Base-by-base conservation (phyloP, 2,888 invertebrate genomes). In the Noctua fimbriata region DNA sequence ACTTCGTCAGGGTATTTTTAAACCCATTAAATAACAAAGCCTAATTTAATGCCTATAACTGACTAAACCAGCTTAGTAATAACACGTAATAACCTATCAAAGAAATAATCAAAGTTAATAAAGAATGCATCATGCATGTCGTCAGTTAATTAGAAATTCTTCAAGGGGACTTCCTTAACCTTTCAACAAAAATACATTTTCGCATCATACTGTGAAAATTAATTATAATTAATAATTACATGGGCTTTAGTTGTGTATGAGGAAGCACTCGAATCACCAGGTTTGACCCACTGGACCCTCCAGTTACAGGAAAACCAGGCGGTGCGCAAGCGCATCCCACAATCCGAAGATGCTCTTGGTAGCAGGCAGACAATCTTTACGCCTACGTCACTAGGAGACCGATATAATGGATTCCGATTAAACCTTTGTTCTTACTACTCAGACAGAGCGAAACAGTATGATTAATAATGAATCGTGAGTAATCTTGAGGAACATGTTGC, bases 161-260 rank as follows among this genome's bases (percentile, higher is more conserved):
- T 73, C 52, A 82, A 63, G 66, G 24, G 36, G 32, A 58, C 60
- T 52, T 18, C 36, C 49, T 2, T 47, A 52, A 76, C 73, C 81
- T 75, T 72, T 71, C 24, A 52, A 36, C 55, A 73, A 32, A 32
- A 69, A 74, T 52, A 36, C 21, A 75, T 78, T 75, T 69, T 69
- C 65, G 41, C 52, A 78, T 73, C 14, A 69, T 44, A 66, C 55
- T 78, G 69, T 66, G 74, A 86, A 84, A 75, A 75, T 83, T 78
- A 78, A 86, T 86, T 84, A 78, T 77, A 72, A 81, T 82, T 82
- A 14, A n/a, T 76, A 67, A 80, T 77, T 67, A 83, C 41, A 24
- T n/a, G 58, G 18, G 58, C 41, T 65, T 2, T 28, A 16, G 52
- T 18, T 60, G 16, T 65, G 69, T 10, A 67, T 44, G n/a, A 67